Evolutionary conservation across 2,113 vertebrate species (phyloP).

Genomic region (Epinephelus fuscoguttatus): DNA sequence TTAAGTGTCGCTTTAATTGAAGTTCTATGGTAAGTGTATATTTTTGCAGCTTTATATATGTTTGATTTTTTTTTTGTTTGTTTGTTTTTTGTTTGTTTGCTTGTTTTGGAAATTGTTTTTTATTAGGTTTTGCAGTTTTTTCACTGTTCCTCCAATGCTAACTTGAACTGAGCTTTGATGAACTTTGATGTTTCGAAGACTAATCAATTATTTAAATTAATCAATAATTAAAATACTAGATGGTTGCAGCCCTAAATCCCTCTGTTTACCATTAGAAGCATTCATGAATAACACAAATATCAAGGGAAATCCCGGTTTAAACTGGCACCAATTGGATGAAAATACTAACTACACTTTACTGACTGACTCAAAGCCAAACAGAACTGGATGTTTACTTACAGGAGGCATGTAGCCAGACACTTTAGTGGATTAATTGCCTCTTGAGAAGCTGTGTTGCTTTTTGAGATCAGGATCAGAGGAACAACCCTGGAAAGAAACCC

Average conservation of each 20-base stretch:
- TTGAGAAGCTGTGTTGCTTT: background rate
- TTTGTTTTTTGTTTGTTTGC: no score
- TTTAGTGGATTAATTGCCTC: conserved; percentile 6
- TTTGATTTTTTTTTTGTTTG: no score
- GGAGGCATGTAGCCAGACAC: background rate
- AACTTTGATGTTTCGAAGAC: background rate
- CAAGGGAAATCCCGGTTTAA: background rate
- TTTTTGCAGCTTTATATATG: no score
- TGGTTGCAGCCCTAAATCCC: background rate
- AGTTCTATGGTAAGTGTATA: no score
- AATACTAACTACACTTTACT: background rate
- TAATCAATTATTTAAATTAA: background rate
- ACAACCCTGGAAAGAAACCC: background rate
- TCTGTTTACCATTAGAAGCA: background rate
- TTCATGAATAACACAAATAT: background rate
- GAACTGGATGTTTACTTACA: background rate
- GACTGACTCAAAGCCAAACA: background rate
- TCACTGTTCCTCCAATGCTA: no score
- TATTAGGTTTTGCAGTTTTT: no score
- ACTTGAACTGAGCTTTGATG: no score
- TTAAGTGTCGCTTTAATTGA: no score
- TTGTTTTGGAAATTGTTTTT: background rate
- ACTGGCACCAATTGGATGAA: no score
- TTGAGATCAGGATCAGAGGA: conserved; percentile 22
- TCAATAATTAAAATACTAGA: background rate